A percentile compares a stretch with the other conserved stretches of the same genome.
Evolutionary conservation across 2,797 vertebrate species (phyloP).

Genomic region (Acanthornis magna): DNA sequence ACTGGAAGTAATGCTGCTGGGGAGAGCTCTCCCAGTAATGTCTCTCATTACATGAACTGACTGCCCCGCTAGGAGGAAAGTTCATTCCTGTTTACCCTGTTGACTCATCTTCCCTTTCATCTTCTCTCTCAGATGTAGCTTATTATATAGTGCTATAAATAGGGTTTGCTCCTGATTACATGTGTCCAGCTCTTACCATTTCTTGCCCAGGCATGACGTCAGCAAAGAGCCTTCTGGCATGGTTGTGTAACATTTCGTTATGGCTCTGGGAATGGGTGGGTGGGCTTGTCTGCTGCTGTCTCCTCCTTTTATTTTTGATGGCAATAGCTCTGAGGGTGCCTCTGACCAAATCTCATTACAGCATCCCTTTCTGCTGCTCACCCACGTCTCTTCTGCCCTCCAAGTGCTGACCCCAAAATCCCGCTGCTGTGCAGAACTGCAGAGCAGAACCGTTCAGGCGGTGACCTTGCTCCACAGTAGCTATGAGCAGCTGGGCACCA

Average conservation of each 20-base stretch:
- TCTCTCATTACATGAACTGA: not conserved
- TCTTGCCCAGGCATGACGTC: not conserved
- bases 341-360: not conserved
- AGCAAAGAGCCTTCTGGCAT: not conserved
- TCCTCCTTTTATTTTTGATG: conserved; percentile 1
- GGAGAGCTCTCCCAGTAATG: not conserved
- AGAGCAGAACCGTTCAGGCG: not conserved
- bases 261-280: not conserved
- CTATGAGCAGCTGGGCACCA: not conserved
- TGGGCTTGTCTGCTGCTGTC: not conserved
- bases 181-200: not conserved
- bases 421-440: rapidly evolving
- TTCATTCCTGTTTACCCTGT: not conserved
- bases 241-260: not conserved
- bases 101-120: conserved; percentile 40
- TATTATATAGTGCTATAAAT: conserved; percentile 35
- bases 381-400: not conserved
- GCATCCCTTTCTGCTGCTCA: not conserved
- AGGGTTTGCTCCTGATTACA: not conserved
- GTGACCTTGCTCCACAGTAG: not conserved
- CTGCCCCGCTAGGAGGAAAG: not conserved
- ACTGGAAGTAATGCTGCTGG: not conserved
- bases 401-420: not conserved
- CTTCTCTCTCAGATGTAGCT: conserved; percentile 5
- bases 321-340: not conserved